These are phyloP conservation scores for Poeciliopsis presidionis DNA, from an alignment of 2,797 vertebrate species.

Conservation along the genomic window DNA sequence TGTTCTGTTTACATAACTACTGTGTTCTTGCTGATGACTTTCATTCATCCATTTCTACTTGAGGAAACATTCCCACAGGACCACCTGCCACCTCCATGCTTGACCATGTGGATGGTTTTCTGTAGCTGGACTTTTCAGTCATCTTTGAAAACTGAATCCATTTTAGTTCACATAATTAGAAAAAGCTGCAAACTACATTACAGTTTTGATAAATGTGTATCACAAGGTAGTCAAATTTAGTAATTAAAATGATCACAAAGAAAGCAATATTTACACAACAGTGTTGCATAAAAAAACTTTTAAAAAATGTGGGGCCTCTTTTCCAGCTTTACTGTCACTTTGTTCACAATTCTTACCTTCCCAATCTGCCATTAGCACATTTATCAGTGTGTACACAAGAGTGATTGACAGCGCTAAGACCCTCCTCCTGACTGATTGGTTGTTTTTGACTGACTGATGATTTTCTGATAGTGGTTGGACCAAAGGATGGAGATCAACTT, in stretches of 20 bases:
- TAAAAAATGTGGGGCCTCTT: background rate
- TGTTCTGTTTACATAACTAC: background rate
- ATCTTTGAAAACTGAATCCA: background rate
- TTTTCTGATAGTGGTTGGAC: too few species aligned
- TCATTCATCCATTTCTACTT: background rate
- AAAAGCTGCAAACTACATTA: background rate
- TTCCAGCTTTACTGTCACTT: background rate
- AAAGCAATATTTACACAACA: background rate
- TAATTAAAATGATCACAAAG: slow-evolving; percentile 3
- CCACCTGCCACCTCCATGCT: background rate
- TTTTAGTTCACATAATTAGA: background rate
- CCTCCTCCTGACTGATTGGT: too few species aligned
- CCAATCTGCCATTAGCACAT: background rate
- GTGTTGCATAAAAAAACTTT: background rate
- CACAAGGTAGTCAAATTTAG: background rate
- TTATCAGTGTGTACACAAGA: background rate
- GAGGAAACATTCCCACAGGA: slow-evolving; percentile 1
- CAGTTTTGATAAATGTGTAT: background rate
- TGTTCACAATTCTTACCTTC: background rate
- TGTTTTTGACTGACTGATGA: too few species aligned
- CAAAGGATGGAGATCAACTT: too few species aligned
- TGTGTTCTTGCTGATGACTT: slow-evolving; percentile 1
- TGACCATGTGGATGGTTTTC: background rate
- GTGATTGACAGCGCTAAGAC: background rate
- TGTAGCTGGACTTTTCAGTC: background rate